Evolutionary conservation across 2,888 invertebrate genomes (phyloP).

Genomic region (Drosophila neutralis): DNA sequence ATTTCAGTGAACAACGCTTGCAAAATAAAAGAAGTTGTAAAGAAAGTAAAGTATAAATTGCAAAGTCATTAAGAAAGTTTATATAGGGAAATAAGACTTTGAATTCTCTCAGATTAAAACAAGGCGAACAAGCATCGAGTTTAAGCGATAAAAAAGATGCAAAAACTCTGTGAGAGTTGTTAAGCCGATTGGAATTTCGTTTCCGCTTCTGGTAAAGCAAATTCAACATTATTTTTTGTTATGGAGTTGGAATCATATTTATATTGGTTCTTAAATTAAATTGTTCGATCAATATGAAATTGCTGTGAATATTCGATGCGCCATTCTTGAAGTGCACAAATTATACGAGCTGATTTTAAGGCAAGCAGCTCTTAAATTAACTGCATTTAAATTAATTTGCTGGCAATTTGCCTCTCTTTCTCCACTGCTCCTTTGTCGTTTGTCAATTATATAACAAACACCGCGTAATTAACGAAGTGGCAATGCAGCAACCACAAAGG

Average conservation of each 20-base stretch:
- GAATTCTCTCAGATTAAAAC: neutral
- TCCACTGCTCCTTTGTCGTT: constrained; percentile 6
- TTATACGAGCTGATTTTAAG: neutral
- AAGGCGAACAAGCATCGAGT: neutral
- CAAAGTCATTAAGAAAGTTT: constrained; percentile 6
- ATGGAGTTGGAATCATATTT: neutral
- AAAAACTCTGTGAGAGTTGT: neutral
- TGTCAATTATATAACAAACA: constrained; percentile 25
- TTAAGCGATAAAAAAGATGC: neutral
- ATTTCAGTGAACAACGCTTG: neutral
- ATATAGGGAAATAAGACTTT: neutral
- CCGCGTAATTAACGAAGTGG: constrained; percentile 12
- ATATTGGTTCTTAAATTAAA: neutral
- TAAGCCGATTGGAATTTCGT: neutral
- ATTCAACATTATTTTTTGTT: neutral
- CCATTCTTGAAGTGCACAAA: neutral
- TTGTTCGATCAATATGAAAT: neutral
- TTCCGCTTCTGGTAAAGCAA: neutral
- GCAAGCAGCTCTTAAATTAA: constrained; percentile 4
- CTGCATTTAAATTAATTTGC: neutral
- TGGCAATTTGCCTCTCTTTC: neutral
- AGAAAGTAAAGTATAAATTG: neutral
- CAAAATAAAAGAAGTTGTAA: neutral
- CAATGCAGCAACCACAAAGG: constrained; percentile 6
- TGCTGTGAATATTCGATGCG: neutral